Evolutionary conservation across 2,797 vertebrate species (phyloP), one percentile per base, ranked within the genome.

Genomic region (Schizopygopsis malacanthus): DNA sequence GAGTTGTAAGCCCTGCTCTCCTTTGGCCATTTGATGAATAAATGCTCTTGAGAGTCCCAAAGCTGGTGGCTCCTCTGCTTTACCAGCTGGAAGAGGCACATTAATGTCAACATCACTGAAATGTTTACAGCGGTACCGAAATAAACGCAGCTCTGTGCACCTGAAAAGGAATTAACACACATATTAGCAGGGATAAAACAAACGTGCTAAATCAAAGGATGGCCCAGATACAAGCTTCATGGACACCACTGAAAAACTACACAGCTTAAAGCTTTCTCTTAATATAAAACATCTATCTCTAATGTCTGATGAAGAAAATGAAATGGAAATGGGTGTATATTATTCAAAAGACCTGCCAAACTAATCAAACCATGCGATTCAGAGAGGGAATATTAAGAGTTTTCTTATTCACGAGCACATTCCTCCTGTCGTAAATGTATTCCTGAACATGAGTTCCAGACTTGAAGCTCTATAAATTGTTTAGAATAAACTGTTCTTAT

Each of bases 141-240:
- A 87, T 84, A 69, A 88, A 87, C 47, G 43, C 80, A 85, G 85
- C 73, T 79, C 50, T 43, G 71, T 73, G 69, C 43, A 69, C 85
- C 83, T 75, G 56, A 59, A 79, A 82, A 82, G 12, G 71, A 87
- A 88, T 78, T 82, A 87, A 80, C 78, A 84, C 56, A 83, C 81
- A 81, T 84, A 85, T 87, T 88, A 90, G 81, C 83, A 88, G 87
- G 79, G 81, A 88, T 85, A 88, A 85, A 83, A 83, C 81, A 87
- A 87, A 85, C 59, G 43, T 63, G 80, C 81, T 83, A 82, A 89
- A 88, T 85, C 83, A 88, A 88, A 83, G 9, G 56, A 87, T 87
- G 76, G 87, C 65, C 77, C 81, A 83, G 82, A 88, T 85, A 82
- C 20, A 80, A 63, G 50, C 70, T 77, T 85, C 43, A 80, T 39